Conservation (phyloP, 2,797 vertebrate species). For the Pelobates cultripes region DNA sequence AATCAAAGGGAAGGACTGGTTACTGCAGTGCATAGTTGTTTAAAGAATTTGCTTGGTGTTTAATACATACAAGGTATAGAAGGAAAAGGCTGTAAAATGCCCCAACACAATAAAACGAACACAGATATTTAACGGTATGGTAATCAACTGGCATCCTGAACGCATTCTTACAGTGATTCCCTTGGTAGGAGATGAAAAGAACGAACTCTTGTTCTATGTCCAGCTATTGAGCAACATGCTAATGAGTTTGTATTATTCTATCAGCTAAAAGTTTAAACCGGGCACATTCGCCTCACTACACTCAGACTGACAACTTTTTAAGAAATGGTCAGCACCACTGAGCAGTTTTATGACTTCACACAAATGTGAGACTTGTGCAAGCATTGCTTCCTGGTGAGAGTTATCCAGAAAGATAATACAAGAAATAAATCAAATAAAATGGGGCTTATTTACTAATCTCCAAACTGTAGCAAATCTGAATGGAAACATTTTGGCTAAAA, state of each 20-base stretch:
- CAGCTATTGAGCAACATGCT: constrained; percentile 36
- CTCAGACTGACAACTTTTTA: too few relatives aligned
- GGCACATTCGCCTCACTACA: constrained; percentile 18
- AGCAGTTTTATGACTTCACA: too few relatives aligned
- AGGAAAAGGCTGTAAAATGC: constrained; percentile 11
- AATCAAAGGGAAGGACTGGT: constrained; percentile 24
- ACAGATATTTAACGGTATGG: constrained; percentile 17
- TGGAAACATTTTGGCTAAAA: too few relatives aligned
- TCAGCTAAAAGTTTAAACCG: constrained; percentile 33
- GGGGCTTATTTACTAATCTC: too few relatives aligned
- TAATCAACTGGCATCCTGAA: constrained; percentile 17
- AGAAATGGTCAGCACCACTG: too few relatives aligned
- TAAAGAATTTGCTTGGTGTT: constrained; percentile 14
- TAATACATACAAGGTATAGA: constrained; percentile 4
- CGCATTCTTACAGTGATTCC: constrained; percentile 6
- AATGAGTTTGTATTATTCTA: constrained; percentile 30
- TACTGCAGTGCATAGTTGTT: not conserved
- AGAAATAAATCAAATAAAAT: too few relatives aligned
- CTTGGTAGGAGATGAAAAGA: constrained; percentile 38
- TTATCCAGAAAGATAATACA: too few relatives aligned
- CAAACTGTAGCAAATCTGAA: too few relatives aligned
- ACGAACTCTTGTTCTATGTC: not conserved
- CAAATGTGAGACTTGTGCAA: too few relatives aligned
- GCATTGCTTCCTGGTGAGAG: too few relatives aligned
- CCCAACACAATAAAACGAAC: not conserved